Conservation (phyloP, 2,797 vertebrate species). For the Pelodytes ibericus region DNA sequence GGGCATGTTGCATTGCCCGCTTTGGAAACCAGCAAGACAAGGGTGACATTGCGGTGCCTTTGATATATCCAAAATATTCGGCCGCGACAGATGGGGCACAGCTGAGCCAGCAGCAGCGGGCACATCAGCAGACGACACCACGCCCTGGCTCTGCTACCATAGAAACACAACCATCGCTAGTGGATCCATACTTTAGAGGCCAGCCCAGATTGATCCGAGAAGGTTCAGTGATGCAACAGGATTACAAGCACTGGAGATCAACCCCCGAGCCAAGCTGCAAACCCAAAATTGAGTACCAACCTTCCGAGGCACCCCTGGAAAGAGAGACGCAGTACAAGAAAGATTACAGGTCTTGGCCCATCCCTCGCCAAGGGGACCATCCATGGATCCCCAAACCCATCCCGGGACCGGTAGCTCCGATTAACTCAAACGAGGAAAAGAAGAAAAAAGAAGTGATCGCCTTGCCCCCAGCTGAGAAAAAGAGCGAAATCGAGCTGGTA, state of each 20-base stretch:
- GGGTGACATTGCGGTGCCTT: conserved; percentile 92
- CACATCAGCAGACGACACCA: conserved; percentile 56
- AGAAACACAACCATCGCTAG: conserved; percentile 69
- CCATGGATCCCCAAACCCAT: conserved; percentile 92
- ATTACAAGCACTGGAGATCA: conserved; percentile 91
- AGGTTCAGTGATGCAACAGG: conserved; percentile 91
- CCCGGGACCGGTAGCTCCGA: conserved; percentile 57
- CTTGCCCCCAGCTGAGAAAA: conserved; percentile 59
- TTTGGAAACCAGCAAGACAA: conserved; percentile 98
- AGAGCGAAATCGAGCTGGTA: conserved; percentile 50
- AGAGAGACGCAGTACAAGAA: conserved; percentile 96
- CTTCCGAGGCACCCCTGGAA: conserved; percentile 87
- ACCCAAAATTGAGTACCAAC: conserved; percentile 90
- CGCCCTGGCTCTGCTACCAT: conserved; percentile 71
- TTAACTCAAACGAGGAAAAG: not conserved
- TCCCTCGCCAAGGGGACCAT: conserved; percentile 87
- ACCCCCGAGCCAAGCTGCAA: conserved; percentile 90
- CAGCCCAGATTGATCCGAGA: conserved; percentile 57
- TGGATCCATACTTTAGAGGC: conserved; percentile 57
- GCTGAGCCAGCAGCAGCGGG: conserved; percentile 67
- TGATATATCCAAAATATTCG: conserved; percentile 93
- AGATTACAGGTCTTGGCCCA: conserved; percentile 95
- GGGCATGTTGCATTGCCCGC: conserved; percentile 96
- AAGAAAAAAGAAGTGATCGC: conserved; percentile 36
- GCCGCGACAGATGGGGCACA: conserved; percentile 85